Evolutionary conservation across 2,888 invertebrate species (phyloP).

Genomic region (Idaea straminata): DNA sequence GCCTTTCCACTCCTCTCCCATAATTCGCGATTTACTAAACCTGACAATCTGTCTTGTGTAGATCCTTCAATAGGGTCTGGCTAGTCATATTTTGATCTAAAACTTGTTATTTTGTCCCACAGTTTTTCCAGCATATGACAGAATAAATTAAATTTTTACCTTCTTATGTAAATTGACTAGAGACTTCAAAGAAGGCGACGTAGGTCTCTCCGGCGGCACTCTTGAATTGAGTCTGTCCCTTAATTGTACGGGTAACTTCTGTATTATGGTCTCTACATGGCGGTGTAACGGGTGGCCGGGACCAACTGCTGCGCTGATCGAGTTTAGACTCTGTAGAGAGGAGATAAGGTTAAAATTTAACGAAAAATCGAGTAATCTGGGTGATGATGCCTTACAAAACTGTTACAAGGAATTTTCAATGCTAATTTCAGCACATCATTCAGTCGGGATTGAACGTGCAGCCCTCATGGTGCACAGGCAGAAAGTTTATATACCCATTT

Average conservation of each 20-base stretch:
- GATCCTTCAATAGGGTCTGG: too few species aligned
- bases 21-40: too few species aligned
- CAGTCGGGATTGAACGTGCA: too few species aligned
- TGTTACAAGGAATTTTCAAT: too few species aligned
- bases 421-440: too few species aligned
- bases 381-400: too few species aligned
- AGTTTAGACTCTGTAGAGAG: constrained; percentile 87
- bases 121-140: background rate
- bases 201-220: constrained; percentile 78
- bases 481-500: too few species aligned
- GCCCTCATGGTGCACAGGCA: too few species aligned
- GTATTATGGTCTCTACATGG: constrained; percentile 93
- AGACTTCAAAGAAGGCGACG: constrained; percentile 87
- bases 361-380: background rate
- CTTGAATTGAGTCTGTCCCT: constrained; percentile 85
- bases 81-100: too few species aligned
- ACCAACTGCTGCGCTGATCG: constrained; percentile 87
- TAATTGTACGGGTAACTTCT: constrained; percentile 90
- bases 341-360: background rate
- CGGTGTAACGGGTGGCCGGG: constrained; percentile 87
- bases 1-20: too few species aligned
- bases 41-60: too few species aligned
- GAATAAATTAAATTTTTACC: constrained; percentile 64
- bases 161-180: constrained; percentile 94
- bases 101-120: too few species aligned